Conservation (phyloP, 2,797 vertebrate species). For the Xyrichtys novacula region DNA sequence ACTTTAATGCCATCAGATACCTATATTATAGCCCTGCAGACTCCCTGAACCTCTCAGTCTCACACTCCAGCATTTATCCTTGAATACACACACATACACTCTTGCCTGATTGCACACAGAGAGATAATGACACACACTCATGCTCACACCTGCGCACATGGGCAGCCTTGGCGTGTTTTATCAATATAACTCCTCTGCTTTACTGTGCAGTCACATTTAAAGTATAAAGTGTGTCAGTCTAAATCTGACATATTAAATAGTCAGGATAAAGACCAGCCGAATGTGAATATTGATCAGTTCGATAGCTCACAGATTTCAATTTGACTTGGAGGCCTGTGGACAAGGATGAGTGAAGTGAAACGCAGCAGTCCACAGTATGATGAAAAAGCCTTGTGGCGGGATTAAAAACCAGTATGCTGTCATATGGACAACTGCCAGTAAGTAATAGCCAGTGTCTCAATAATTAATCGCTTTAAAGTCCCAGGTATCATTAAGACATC, state of each 20-base stretch:
- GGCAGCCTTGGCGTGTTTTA: neutral
- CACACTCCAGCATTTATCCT: neutral
- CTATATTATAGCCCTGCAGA: slow-evolving; percentile 17
- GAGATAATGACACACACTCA: neutral
- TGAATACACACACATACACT: neutral
- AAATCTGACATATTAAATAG: neutral
- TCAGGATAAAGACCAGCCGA: neutral
- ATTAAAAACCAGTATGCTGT: slow-evolving; percentile 1
- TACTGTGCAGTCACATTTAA: neutral
- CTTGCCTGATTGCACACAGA: slow-evolving; percentile 12
- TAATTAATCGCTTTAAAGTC: slow-evolving; percentile 12
- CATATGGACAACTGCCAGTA: neutral
- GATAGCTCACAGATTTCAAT: neutral
- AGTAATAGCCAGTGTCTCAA: slow-evolving; percentile 9
- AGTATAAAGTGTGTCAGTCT: neutral
- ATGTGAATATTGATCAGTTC: neutral
- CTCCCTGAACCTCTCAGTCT: neutral
- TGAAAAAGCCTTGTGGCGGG: neutral
- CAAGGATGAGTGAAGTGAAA: neutral
- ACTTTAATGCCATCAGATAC: slow-evolving; percentile 47
- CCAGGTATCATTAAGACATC: slow-evolving; percentile 15
- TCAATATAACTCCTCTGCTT: neutral
- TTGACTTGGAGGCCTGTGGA: neutral
- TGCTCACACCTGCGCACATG: neutral
- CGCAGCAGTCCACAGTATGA: neutral